A percentile compares a stretch with the other conserved stretches of the same genome.
These are phyloP conservation scores for Torymus texanus DNA, from an alignment of 2,888 invertebrate species.

Conservation along the genomic window DNA sequence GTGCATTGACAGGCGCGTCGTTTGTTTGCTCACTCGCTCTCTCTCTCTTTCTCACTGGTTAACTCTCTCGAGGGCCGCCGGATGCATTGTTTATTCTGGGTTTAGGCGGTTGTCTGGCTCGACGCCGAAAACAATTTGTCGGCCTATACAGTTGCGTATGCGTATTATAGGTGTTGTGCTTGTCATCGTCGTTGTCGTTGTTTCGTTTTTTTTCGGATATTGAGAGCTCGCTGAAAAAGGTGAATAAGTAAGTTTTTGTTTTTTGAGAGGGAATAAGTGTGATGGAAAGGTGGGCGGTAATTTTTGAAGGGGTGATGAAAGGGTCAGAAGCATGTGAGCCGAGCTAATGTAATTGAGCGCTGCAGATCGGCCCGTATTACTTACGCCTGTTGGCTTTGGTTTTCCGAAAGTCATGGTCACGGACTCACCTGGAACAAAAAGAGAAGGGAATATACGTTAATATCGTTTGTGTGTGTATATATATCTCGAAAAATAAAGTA, in stretches of 20 bases:
- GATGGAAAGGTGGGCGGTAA: no score
- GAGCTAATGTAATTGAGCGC: no score
- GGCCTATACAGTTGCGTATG: background rate
- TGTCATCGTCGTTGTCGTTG: no score
- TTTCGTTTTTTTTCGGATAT: no score
- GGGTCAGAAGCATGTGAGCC: no score
- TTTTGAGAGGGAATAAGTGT: no score
- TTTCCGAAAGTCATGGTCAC: slow-evolving; percentile 2
- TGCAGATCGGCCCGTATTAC: background rate
- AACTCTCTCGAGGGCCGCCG: background rate
- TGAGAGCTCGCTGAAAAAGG: no score
- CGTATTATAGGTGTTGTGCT: no score
- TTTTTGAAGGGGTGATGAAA: no score
- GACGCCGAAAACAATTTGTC: slow-evolving; percentile 37
- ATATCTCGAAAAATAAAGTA: background rate
- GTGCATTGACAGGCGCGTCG: no score
- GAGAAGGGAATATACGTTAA: background rate
- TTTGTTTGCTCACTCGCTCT: no score
- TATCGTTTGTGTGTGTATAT: background rate
- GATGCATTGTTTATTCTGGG: slow-evolving; percentile 26
- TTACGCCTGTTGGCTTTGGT: background rate
- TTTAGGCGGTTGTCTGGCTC: slow-evolving; percentile 10
- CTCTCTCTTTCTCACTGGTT: background rate
- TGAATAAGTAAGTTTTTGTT: no score
- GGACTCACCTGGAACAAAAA: slow-evolving; percentile 26